Evolutionary conservation across 2,888 invertebrate species (phyloP), one percentile per base, ranked within the genome.

Genomic region (Parnassius orleans): DNA sequence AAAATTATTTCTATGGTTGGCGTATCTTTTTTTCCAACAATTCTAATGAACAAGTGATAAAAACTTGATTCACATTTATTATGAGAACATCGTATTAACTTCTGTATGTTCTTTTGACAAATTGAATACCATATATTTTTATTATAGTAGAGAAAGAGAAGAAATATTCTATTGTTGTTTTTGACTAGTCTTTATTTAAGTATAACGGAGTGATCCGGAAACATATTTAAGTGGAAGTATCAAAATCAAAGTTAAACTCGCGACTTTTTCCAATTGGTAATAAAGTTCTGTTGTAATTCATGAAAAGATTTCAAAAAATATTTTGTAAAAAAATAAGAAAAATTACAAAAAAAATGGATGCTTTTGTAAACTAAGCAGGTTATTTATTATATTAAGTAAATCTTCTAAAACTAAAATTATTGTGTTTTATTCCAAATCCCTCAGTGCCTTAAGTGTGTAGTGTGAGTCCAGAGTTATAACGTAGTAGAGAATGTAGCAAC

Each of bases 301-400:
- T 66, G 68, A 73, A 71, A 72, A 77, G 61, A 68, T 71, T 70
- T 73, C 68, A 69, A 76, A 75, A 61, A 69, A 77, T 80, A 80
- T 80, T 83, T 83, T 82, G 65, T 73, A 73, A 74, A 67, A 75
- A 73, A 73, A 81, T 61, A 68, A 66, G 63, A 77, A 79, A 80
- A 82, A 79, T 72, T 55, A 44, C 64, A 68, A 74, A 79, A 85
- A 84, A 77, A 76, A 41, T 61, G 12, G 72, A 79, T 77, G 84
- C 86, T 88, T 87, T 89, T 89, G 82, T 90, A 87, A 83, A 84
- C 80, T 87, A 87, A 78, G 84, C 83, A 83, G 84, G 85, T 90
- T 90, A 90, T 90, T 89, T 90, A 89, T 88, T 90, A 83, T 76
- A 78, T 80, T 87, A 88, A 87, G 84, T 85, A 86, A 88, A 87